These are phyloP conservation scores for Trinorchestia longiramus DNA, from an alignment of 1,140 invertebrate species.

Conservation along the genomic window DNA sequence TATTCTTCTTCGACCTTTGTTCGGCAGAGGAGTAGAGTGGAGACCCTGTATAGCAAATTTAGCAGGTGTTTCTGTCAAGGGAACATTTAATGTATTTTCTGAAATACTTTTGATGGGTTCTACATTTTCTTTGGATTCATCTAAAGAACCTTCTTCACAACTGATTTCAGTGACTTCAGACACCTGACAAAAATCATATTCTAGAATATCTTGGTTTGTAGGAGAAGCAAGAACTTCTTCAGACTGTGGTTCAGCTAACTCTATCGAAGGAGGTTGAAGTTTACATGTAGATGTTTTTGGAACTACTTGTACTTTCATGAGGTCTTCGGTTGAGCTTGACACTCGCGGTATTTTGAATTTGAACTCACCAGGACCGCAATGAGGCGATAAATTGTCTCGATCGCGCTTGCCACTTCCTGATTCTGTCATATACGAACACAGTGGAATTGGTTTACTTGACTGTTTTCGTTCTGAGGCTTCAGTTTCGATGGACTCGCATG, in stretches of 20 bases:
- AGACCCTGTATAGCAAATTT: not conserved
- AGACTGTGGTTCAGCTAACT: not conserved
- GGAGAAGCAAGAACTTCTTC: not conserved
- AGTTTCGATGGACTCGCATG: not conserved
- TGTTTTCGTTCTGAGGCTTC: not conserved
- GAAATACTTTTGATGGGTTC: not conserved
- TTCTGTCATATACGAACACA: not conserved
- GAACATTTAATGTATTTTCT: not conserved
- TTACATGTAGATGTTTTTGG: not conserved
- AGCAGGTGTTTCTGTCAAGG: not conserved
- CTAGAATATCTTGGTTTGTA: not conserved
- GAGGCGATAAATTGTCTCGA: not conserved
- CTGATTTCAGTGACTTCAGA: not conserved
- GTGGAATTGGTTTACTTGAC: not conserved
- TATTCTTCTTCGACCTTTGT: not conserved
- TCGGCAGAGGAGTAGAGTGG: not conserved
- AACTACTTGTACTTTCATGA: not conserved
- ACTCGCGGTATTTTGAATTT: not conserved
- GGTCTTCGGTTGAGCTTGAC: not conserved
- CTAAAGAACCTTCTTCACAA: not conserved
- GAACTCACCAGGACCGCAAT: not conserved
- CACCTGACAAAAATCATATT: not conserved
- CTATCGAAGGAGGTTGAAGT: not conserved
- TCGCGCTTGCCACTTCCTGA: not conserved
- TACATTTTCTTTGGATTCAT: not conserved